Evolutionary conservation across 2,113 vertebrate genomes (phyloP), one percentile per base, ranked within the genome.

Genomic region (Strigops habroptila): DNA sequence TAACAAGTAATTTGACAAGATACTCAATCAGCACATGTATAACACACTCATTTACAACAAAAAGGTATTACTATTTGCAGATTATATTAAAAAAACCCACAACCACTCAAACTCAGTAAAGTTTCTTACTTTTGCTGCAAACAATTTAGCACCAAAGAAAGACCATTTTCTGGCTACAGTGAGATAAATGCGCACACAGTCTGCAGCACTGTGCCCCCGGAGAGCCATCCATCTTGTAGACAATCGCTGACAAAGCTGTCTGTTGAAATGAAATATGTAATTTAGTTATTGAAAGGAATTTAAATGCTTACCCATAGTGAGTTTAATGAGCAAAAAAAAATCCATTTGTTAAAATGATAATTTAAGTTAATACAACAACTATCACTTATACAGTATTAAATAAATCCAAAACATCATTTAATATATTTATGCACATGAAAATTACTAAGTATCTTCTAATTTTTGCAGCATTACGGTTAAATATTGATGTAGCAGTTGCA

Each of bases 141-240:
- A 99, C 71, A 99, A 67, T 90, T 99, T 99, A 73, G 99, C 99
- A 37, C 99, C 99, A 90, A 99, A 99, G 97, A 99, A 99, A 2
- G 98, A 97, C 99, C 99, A 99, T 96, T 99, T 99, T 94, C 99
- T 98, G 88, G 98, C 98, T 41, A 99, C 99, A 3, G 99, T 99
- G 96, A 99, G 98, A 71, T 99, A 99, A 94, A 99, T 99, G 92
- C 99, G 98, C 76, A 99, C 96, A 18, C 99, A 99, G 59, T 99
- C 99, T 4, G 98, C 95, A 62, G 98, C 97, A 49, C 97, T 98
- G 83, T 98, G 99, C 71, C 99, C 98, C 76, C 98, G 98, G 63
- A 99, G 99, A 57, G 99, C 99, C 96, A 98, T 98, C 99, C 99
- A 99, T 82, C 99, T 98, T 8, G 98, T 98, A 13, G 99, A 99